Evolutionary conservation across 2,797 vertebrate genomes (phyloP), one percentile per base, ranked within the genome.

Genomic region (Benthosema pterotum): DNA sequence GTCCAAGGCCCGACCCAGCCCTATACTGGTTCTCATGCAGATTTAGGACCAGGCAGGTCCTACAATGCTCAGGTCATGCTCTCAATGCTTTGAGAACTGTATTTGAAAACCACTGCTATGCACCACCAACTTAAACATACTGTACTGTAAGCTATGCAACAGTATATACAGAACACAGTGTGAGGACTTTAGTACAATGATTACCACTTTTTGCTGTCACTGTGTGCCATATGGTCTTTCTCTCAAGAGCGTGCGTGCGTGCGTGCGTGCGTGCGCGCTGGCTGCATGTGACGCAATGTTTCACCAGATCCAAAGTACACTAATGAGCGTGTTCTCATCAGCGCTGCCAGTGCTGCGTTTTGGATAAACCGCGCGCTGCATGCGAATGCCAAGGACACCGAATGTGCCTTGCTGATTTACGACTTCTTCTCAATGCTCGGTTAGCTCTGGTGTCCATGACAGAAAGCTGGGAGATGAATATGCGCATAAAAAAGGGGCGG

Each of bases 381-480:
- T 57, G 62, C 42, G 49, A 8, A 22, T 14, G 72, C 75, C 83
- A 78, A 81, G 80, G 69, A 57, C 0, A 13, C 66, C 82, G 84
- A 77, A 75, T 71, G 75, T 52, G 18, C 12, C 19, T 38, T 80
- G 77, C 77, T 77, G 83, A 85, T 59, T 80, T 81, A 57, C 16
- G 62, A 14, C 72, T 60, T 38, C 72, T 60, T 38, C 9, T 46
- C 57, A 60, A 47, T 63, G 69, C 74, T 74, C 59, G 70, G 63
- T 7, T 54, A 18, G 68, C 77, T 88, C 87, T 57, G 75, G 65
- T 56, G 72, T 77, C 72, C 75, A n/a, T 75, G 76, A 74, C 75
- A 57, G 64, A 68, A 80, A 78, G 80, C 71, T n/a, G n/a, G n/a
- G 57, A 11, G 72, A 86, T 80, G 82, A 78, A 84, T 72, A 72